Conservation (phyloP, 2,888 invertebrate genomes). For the Archips xylosteana region DNA sequence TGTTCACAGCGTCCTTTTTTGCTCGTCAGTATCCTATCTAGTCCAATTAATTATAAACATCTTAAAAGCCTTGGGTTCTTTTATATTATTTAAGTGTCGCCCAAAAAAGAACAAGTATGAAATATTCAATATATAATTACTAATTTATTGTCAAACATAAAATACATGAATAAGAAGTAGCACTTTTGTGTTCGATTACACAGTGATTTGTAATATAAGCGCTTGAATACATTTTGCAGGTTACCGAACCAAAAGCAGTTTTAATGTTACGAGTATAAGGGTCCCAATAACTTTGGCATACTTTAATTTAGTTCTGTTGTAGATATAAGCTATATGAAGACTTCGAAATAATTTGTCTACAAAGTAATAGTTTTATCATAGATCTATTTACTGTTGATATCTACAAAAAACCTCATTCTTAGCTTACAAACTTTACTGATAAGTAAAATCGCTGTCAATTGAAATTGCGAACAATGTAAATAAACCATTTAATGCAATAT, state of each 20-base stretch:
- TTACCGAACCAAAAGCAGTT: constrained; percentile 30
- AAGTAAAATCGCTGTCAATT: too few relatives aligned
- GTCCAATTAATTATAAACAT: too few relatives aligned
- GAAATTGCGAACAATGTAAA: too few relatives aligned
- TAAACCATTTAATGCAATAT: too few relatives aligned
- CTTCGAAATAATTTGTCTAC: constrained; percentile 15
- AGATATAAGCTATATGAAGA: constrained; percentile 10
- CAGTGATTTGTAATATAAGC: constrained; percentile 41
- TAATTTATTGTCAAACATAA: not conserved
- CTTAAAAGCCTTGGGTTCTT: too few relatives aligned
- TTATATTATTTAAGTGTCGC: too few relatives aligned
- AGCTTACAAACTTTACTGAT: too few relatives aligned
- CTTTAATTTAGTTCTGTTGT: constrained; percentile 18
- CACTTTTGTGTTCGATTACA: constrained; percentile 22
- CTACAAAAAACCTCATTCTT: not conserved
- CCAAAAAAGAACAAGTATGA: too few relatives aligned
- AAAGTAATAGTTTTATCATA: constrained; percentile 9
- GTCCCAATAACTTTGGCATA: constrained; percentile 16
- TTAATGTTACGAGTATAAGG: constrained; percentile 33
- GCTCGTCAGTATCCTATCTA: too few relatives aligned
- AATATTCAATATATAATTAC: not conserved
- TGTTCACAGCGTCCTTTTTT: too few relatives aligned
- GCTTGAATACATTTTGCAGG: constrained; percentile 39
- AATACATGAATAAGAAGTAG: not conserved
- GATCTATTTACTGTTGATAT: not conserved